Evolutionary conservation across 2,113 vertebrate genomes (phyloP), one percentile per base, ranked within the genome.

Genomic region (Pycnonotus jocosus): DNA sequence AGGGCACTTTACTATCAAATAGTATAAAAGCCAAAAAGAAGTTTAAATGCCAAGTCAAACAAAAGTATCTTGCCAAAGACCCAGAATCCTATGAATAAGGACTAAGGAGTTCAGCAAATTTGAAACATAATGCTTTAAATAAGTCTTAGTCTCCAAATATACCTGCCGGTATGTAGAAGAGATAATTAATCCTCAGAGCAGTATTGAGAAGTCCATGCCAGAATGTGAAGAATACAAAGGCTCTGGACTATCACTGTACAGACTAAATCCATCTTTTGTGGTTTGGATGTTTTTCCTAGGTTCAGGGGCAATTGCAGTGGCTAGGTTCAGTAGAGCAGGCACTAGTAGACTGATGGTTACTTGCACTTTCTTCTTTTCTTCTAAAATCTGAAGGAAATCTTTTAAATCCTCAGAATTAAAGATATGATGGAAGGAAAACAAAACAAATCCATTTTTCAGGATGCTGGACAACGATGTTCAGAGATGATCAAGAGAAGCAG

Each of bases 41-140:
- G 20, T 51, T 81, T 66, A 91, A 83, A 78, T 65, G 91, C 93
- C 93, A 97, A 96, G 58, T 92, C 70, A 97, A 95, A 94, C 94
- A 94, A 92, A 72, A 53, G 17, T 3, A 8, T 69, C 81, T 91
- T 91, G 85, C 89, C 93, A 94, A 92, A 92, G 68, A 51, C 61
- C 81, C 88, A 82, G 81, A 92, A 86, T 88, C 35, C 37, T 60
- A 80, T 90, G 80, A 95, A 81, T 89, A 91, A 94, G 37, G 65
- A 90, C 73, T 92, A 66, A 84, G 24, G 45, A 90, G 86, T 88
- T 91, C 33, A 78, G 76, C 38, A 91, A 56, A 68, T 85, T 85
- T 91, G 68, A 68, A 95, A 69, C 47, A 78, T 66, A 90, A 83
- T 62, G 58, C 71, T 95, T 95, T 90, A 82, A 92, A 68, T 69